Conservation (phyloP, 2,888 invertebrate genomes). For the Leucozona laternaria region DNA sequence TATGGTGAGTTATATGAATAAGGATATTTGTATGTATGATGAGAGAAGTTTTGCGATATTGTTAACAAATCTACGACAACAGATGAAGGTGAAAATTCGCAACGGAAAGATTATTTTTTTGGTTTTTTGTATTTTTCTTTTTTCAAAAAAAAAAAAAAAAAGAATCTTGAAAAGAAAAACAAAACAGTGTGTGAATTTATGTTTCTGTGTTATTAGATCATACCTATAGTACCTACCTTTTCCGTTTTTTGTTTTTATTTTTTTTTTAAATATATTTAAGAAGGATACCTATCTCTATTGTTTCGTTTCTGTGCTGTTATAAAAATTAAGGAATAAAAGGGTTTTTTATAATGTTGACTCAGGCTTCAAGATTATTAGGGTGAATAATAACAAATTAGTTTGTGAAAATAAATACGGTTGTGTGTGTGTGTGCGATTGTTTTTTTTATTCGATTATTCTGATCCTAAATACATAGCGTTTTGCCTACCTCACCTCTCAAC, state of each 20-base stretch:
- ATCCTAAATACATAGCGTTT: conserved; percentile 18
- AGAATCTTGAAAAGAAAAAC: background rate
- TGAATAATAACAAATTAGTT: background rate
- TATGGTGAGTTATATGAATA: conserved; percentile 16
- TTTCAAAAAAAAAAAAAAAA: too few relatives aligned
- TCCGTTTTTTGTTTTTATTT: conserved; percentile 24
- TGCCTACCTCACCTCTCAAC: too few relatives aligned
- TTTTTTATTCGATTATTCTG: conserved; percentile 16
- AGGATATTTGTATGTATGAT: conserved; percentile 28
- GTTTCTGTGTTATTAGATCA: conserved; percentile 49
- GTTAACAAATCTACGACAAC: conserved; percentile 35
- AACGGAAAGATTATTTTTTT: conserved; percentile 25
- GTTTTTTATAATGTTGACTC: too few relatives aligned
- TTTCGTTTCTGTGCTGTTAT: background rate
- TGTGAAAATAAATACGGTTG: background rate
- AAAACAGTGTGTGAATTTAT: conserved; percentile 24
- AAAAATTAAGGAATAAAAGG: conserved; percentile 2
- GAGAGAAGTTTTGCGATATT: conserved; percentile 32
- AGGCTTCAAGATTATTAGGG: too few relatives aligned
- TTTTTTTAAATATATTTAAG: background rate
- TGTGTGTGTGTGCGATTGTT: background rate
- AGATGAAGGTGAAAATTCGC: conserved; percentile 57
- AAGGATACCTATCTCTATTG: background rate
- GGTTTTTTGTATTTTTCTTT: background rate
- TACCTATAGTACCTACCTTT: background rate